Percentiles rank a stretch among this genome's conserved stretches.
These are phyloP conservation scores for Leucoraja erinaceus DNA, from an alignment of 2,113 vertebrate species.

Conservation along the genomic window DNA sequence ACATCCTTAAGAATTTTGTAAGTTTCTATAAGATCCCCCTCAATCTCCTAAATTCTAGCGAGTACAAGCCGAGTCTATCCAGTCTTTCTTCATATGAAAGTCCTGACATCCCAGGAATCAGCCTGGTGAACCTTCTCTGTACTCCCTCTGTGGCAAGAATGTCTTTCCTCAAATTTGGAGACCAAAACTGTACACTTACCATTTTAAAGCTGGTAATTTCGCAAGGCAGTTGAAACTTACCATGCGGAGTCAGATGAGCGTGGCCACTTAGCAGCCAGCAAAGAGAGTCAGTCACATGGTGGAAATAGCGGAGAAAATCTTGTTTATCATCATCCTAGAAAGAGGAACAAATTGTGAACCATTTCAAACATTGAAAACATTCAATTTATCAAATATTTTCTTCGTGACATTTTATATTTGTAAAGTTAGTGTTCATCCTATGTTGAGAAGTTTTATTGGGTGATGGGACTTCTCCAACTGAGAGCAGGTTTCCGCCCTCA, in stretches of 20 bases:
- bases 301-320: conserved; percentile 62
- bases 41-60: too few species aligned
- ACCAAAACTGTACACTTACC: too few species aligned
- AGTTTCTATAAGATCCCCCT: too few species aligned
- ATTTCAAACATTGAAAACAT: not conserved
- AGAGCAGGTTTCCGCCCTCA: too few species aligned
- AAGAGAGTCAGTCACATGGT: conserved; percentile 69
- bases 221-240: conserved; percentile 54
- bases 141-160: too few species aligned
- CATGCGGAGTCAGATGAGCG: conserved; percentile 58
- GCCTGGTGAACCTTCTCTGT: too few species aligned
- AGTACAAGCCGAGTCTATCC: too few species aligned
- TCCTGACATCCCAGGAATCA: too few species aligned
- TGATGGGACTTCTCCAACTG: not conserved
- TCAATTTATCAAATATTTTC: not conserved
- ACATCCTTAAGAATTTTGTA: too few species aligned
- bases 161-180: too few species aligned
- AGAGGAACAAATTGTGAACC: not conserved
- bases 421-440: not conserved
- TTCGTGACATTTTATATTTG: not conserved
- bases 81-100: too few species aligned
- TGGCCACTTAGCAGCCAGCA: conserved; percentile 69
- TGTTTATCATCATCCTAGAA: conserved; percentile 63
- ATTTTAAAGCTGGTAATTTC: not conserved
- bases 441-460: not conserved